Evolutionary conservation across 2,797 vertebrate genomes (phyloP).

Genomic region (Florisuga fusca): DNA sequence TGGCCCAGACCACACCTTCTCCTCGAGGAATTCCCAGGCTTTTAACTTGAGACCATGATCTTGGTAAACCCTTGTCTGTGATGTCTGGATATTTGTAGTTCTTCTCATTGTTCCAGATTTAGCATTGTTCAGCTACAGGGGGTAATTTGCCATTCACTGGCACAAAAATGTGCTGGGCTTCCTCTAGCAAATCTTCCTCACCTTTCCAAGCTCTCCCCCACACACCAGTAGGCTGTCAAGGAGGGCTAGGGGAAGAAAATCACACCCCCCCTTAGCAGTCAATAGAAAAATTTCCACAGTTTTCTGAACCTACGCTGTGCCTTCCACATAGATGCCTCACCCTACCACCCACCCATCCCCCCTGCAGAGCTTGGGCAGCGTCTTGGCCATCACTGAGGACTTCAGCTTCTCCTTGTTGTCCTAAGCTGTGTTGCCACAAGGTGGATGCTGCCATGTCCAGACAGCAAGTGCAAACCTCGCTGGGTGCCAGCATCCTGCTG

Average conservation of each 20-base stretch:
- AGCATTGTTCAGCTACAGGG: not conserved
- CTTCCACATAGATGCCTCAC: fast-evolving
- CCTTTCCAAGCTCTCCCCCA: not conserved
- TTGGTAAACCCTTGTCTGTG: constrained; percentile 48
- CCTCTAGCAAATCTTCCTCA: not conserved
- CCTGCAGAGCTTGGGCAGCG: not conserved
- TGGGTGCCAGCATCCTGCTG: fast-evolving
- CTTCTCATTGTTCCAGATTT: constrained; percentile 51
- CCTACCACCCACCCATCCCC: fast-evolving
- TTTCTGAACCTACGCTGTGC: not conserved
- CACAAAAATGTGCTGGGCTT: constrained; percentile 13
- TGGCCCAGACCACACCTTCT: constrained; percentile 58
- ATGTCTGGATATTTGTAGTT: constrained; percentile 60
- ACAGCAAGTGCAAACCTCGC: fast-evolving
- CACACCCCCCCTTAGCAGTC: not conserved
- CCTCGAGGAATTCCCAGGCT: constrained; percentile 65
- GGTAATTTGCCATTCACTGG: not conserved
- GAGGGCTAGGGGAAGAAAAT: not conserved
- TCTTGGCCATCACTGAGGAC: fast-evolving
- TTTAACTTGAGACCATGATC: constrained; percentile 57
- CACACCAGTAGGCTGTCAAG: not conserved
- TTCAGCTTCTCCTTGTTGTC: not conserved
- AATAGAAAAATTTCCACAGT: not conserved
- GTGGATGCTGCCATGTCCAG: fast-evolving
- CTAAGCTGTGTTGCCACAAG: fast-evolving